These are phyloP conservation scores for Aspiorhynchus laticeps DNA, from an alignment of 2,113 vertebrate genomes.

Conservation along the genomic window DNA sequence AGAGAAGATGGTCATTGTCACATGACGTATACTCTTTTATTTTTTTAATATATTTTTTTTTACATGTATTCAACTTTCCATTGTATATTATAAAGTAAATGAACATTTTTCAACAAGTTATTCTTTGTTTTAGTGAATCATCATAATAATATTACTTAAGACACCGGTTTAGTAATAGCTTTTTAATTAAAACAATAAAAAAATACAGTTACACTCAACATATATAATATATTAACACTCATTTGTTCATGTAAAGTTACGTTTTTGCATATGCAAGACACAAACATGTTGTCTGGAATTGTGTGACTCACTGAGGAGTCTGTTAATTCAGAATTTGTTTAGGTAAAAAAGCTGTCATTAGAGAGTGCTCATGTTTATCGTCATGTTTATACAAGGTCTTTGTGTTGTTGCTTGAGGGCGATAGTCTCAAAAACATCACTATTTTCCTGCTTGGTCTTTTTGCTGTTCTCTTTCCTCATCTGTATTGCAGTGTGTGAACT, in stretches of 20 bases:
- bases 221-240: neutral
- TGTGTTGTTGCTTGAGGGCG: neutral
- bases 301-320: neutral
- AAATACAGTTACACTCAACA: neutral
- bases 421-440: neutral
- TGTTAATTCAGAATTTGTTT: conserved; percentile 28
- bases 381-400: neutral
- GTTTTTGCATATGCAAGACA: conserved; percentile 15
- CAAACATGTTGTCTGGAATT: neutral
- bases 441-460: neutral
- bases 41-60: neutral
- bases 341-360: neutral
- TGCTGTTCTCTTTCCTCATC: neutral
- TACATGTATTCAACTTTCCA: neutral
- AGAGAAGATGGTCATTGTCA: neutral
- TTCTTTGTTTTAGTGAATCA: neutral
- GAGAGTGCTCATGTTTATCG: neutral
- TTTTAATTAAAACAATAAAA: neutral
- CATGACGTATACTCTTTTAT: neutral
- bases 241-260: neutral
- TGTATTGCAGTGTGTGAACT: neutral
- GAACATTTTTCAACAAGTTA: neutral
- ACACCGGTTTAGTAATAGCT: neutral
- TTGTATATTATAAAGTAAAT: neutral
- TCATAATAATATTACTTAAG: neutral